phyloP scores from a whole-genome alignment of 2,888 invertebrate genomes.

The Drosophila neotestacea region DNA sequence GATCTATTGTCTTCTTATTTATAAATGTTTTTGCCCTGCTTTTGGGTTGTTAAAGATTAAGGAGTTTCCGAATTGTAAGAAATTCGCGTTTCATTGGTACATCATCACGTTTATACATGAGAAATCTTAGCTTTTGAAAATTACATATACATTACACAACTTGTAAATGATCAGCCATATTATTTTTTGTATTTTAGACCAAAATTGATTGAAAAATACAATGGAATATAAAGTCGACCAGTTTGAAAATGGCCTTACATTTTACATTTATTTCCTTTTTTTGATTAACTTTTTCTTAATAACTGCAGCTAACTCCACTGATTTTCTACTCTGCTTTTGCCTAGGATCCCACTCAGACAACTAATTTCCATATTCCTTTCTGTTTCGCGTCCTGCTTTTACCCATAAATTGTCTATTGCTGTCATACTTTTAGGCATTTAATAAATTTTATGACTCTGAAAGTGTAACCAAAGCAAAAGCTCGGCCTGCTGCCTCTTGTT shows the following conservation, averaged over 20 bases:
- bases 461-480: background rate
- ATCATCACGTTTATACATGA: too few relatives aligned
- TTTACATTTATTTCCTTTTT: conserved; percentile 1
- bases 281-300: conserved; percentile 15
- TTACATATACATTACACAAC: too few relatives aligned
- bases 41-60: too few relatives aligned
- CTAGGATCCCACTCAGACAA: conserved; percentile 27
- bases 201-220: background rate
- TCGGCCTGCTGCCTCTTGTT: conserved; percentile 27
- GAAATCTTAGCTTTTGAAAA: too few relatives aligned
- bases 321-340: conserved; percentile 22
- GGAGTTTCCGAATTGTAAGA: too few relatives aligned
- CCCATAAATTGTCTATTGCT: conserved; percentile 76
- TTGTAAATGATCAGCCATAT: background rate
- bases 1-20: too few relatives aligned
- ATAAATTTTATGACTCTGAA: conserved; percentile 75
- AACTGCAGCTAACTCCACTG: conserved; percentile 4
- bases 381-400: conserved; percentile 14
- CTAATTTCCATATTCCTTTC: conserved; percentile 54
- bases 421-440: conserved; percentile 79
- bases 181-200: background rate
- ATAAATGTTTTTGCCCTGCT: too few relatives aligned
- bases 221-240: background rate
- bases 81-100: too few relatives aligned
- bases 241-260: background rate